A percentile compares a stretch with the other conserved stretches of the same genome.
Conservation (phyloP, 2,113 vertebrate genomes). For the Abramis brama region DNA sequence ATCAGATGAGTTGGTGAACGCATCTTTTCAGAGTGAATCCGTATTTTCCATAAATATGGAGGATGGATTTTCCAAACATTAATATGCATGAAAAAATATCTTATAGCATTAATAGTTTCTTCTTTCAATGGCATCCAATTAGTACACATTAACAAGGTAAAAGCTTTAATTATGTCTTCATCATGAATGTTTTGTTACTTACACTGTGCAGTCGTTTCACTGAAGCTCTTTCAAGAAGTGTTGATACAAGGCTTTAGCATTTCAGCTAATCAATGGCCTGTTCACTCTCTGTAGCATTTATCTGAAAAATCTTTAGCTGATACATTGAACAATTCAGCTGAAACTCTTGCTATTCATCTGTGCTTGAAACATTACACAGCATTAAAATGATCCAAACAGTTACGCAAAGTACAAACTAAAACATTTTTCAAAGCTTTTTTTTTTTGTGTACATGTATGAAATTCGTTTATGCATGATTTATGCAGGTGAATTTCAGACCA, state of each 20-base stretch:
- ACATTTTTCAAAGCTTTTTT: no score
- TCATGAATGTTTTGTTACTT: conserved; percentile 26
- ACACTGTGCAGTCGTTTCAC: background rate
- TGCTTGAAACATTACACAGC: background rate
- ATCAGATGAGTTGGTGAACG: background rate
- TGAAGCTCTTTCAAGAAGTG: background rate
- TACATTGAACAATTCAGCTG: background rate
- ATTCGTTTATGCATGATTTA: no score
- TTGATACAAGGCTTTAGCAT: background rate
- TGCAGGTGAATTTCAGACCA: no score
- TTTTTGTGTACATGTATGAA: no score
- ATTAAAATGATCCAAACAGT: background rate
- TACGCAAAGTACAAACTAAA: background rate
- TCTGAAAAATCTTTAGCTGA: background rate
- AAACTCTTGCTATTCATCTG: background rate
- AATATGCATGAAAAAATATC: background rate
- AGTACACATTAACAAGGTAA: background rate
- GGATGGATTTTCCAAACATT: background rate
- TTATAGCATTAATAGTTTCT: background rate
- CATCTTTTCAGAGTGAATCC: background rate
- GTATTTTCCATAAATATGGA: background rate
- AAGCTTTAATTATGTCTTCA: conserved; percentile 20
- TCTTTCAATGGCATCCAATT: background rate
- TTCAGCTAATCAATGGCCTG: background rate
- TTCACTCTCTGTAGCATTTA: conserved; percentile 10